Evolutionary conservation across 1,140 invertebrate genomes (phyloP).

Genomic region (Drosophila yakuba): DNA sequence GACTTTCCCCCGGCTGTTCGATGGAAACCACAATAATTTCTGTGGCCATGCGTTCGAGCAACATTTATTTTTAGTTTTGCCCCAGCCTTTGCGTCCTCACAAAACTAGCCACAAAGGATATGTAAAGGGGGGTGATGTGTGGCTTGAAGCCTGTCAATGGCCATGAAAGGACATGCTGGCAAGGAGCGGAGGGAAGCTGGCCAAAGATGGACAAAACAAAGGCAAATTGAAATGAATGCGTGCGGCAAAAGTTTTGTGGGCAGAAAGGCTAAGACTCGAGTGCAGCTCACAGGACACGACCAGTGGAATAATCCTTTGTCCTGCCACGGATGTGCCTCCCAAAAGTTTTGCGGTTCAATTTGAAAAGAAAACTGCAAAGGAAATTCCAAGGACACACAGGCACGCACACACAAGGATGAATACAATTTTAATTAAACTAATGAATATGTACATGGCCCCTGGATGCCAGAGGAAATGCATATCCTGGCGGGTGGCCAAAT

Average conservation of each 20-base stretch:
- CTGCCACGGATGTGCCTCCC: neutral
- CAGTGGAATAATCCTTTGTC: constrained; percentile 72
- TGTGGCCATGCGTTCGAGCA: constrained; percentile 51
- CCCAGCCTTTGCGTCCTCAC: constrained; percentile 1
- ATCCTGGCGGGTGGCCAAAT: constrained; percentile 21
- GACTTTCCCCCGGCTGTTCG: constrained; percentile 32
- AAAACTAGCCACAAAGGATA: constrained; percentile 51
- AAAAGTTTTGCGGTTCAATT: constrained; percentile 77
- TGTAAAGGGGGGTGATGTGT: constrained; percentile 26
- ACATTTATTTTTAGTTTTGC: constrained; percentile 72
- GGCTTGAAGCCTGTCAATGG: constrained; percentile 59
- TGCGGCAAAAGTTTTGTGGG: constrained; percentile 73
- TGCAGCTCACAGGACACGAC: constrained; percentile 69
- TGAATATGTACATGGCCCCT: constrained; percentile 65
- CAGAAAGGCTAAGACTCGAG: constrained; percentile 27
- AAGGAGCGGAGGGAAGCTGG: constrained; percentile 10
- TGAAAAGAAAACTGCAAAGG: constrained; percentile 67
- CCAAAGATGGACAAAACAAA: constrained; percentile 43
- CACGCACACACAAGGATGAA: constrained; percentile 18
- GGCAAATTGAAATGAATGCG: constrained; percentile 79
- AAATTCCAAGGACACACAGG: constrained; percentile 31
- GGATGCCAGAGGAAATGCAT: constrained; percentile 42
- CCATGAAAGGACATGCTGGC: constrained; percentile 28
- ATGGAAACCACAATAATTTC: constrained; percentile 72
- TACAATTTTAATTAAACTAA: constrained; percentile 82